Conservation (phyloP, 53 echinoderm and acorn worm species). For the Mesocentrotus franciscanus region DNA sequence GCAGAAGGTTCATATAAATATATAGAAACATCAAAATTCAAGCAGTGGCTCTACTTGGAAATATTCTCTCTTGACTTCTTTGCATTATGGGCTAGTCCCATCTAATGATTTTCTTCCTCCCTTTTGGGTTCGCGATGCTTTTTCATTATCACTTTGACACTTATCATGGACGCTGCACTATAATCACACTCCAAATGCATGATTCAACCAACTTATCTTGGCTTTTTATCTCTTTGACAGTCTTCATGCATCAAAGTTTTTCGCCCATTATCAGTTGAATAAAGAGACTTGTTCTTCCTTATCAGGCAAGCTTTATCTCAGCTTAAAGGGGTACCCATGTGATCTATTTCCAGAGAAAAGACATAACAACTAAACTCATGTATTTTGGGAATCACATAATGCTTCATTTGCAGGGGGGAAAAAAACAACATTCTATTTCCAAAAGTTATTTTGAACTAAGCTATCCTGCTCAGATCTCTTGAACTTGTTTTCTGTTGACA, state of each 20-base stretch:
- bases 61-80: not conserved
- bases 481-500: not conserved
- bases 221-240: constrained; percentile 66
- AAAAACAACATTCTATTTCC: not conserved
- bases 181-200: constrained; percentile 65
- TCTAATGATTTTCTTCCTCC: constrained; percentile 50
- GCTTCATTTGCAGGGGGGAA: not conserved
- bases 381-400: not conserved
- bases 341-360: constrained; percentile 30
- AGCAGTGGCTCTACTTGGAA: not conserved
- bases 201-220: constrained; percentile 61
- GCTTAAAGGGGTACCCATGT: constrained; percentile 50
- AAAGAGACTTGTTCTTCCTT: constrained; percentile 53
- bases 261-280: constrained; percentile 61
- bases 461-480: not conserved
- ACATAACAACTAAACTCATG: constrained; percentile 9
- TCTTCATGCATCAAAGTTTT: constrained; percentile 65
- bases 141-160: constrained; percentile 49
- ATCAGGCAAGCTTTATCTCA: constrained; percentile 55
- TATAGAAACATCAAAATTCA: not conserved
- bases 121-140: constrained; percentile 8
- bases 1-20: not conserved
- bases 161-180: constrained; percentile 45
- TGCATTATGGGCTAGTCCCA: not conserved
- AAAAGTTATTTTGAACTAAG: not conserved